Evolutionary conservation across 1,140 invertebrate genomes (phyloP).

Genomic region (Polyergus mexicanus): DNA sequence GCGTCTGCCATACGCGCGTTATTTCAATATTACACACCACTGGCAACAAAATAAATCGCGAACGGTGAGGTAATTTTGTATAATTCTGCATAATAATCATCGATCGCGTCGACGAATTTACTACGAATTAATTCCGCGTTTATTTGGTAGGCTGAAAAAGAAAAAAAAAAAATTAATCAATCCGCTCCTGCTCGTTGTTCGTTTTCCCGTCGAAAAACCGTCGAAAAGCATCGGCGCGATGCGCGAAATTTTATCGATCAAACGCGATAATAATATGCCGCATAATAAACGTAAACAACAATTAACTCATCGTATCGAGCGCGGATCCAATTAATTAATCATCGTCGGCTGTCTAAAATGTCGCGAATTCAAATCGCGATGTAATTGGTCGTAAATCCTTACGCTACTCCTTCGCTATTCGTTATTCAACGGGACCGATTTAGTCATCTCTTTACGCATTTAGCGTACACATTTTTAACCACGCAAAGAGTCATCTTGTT

Average conservation of each 20-base stretch:
- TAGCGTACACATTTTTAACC: constrained; percentile 18
- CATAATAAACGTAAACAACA: constrained; percentile 64
- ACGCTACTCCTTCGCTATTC: constrained; percentile 27
- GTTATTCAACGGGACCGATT: constrained; percentile 25
- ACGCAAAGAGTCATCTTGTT: background rate
- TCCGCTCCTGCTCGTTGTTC: background rate
- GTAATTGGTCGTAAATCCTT: constrained; percentile 59
- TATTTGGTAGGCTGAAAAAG: constrained; percentile 16
- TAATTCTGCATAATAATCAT: constrained; percentile 63
- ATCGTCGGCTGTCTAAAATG: constrained; percentile 57
- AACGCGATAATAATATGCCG: constrained; percentile 56
- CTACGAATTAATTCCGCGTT: constrained; percentile 56
- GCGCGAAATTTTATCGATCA: constrained; percentile 58
- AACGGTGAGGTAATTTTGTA: constrained; percentile 57
- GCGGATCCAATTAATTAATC: constrained; percentile 58
- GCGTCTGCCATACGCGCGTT: constrained; percentile 66
- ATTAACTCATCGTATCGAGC: constrained; percentile 57
- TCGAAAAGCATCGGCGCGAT: constrained; percentile 37
- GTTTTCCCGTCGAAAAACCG: constrained; percentile 47
- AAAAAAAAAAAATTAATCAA: constrained; percentile 27
- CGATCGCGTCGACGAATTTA: constrained; percentile 39
- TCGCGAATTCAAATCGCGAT: constrained; percentile 56
- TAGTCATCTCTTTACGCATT: background rate
- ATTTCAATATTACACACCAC: constrained; percentile 60
- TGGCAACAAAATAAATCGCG: constrained; percentile 63